phyloP scores from a whole-genome alignment of 2,888 invertebrate species.

The Drosophila pseudotakahashii region DNA sequence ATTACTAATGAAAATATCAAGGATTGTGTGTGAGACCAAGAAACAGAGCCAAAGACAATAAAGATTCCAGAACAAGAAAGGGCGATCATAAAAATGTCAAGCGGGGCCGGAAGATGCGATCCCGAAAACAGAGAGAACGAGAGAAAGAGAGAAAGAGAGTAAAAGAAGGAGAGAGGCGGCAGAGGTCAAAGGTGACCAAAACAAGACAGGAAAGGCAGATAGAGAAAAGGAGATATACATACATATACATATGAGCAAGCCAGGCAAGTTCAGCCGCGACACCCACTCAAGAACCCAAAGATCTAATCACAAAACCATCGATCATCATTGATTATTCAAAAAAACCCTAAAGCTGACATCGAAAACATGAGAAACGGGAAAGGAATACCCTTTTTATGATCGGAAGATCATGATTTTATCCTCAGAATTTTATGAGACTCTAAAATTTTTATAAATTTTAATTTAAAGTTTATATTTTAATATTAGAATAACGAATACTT shows the following conservation, averaged over 20 bases:
- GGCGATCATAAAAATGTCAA: constrained; percentile 63
- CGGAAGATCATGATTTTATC: too few species aligned
- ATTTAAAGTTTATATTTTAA: too few species aligned
- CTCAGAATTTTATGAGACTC: too few species aligned
- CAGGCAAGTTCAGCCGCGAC: neutral
- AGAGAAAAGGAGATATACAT: neutral
- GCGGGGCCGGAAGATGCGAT: constrained; percentile 26
- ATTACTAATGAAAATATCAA: constrained; percentile 76
- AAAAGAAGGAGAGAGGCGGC: constrained; percentile 23
- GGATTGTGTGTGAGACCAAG: constrained; percentile 7
- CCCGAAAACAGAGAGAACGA: neutral
- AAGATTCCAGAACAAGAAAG: constrained; percentile 44
- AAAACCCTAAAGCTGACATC: neutral
- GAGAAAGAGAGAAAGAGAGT: neutral
- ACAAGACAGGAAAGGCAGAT: constrained; percentile 13
- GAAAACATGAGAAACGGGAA: neutral
- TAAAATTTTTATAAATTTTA: too few species aligned
- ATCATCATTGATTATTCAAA: constrained; percentile 56
- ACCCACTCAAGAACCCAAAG: neutral
- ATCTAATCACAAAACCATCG: constrained; percentile 13
- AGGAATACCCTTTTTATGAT: neutral
- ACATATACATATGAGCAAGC: neutral
- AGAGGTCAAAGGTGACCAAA: constrained; percentile 42
- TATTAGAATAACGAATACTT: constrained; percentile 35
- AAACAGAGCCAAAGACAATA: constrained; percentile 23